phyloP scores from a whole-genome alignment of 2,113 vertebrate genomes.

The Petromus typicus region DNA sequence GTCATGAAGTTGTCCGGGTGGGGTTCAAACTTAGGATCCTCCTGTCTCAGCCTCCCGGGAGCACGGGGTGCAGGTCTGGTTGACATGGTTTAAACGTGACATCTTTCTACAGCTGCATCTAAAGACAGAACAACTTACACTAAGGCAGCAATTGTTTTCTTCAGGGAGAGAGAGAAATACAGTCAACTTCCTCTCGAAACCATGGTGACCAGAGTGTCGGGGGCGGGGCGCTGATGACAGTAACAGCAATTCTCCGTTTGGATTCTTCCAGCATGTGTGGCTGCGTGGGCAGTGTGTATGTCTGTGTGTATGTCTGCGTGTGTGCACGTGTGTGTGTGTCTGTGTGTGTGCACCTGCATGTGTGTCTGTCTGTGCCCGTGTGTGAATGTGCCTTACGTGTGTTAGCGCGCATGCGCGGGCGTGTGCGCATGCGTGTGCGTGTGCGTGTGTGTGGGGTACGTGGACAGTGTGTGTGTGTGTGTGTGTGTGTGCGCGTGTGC shows the following conservation, averaged over 20 bases:
- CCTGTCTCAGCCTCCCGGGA: not conserved
- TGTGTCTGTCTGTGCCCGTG: too few species aligned
- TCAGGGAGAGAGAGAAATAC: not conserved
- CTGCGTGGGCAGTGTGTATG: not conserved
- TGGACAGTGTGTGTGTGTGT: too few species aligned
- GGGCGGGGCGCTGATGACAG: not conserved
- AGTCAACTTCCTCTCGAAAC: constrained; percentile 10
- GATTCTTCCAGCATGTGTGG: not conserved
- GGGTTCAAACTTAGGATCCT: not conserved
- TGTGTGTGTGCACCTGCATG: too few species aligned
- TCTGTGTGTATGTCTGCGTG: not conserved
- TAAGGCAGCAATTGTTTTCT: not conserved
- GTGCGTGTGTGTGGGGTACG: too few species aligned
- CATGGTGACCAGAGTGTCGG: constrained; percentile 34
- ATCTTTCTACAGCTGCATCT: not conserved
- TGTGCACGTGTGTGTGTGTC: too few species aligned
- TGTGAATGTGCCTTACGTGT: too few species aligned
- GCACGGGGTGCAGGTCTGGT: not conserved
- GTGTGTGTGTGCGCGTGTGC: too few species aligned
- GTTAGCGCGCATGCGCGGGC: too few species aligned
- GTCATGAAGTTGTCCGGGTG: too few species aligned
- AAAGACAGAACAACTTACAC: not conserved
- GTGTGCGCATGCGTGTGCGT: too few species aligned
- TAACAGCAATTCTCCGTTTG: not conserved
- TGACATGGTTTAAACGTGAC: not conserved